A percentile compares a stretch with the other conserved stretches of the same genome.
phyloP scores from a whole-genome alignment of 2,113 vertebrate genomes.

The Xiphorhynchus elegans region DNA sequence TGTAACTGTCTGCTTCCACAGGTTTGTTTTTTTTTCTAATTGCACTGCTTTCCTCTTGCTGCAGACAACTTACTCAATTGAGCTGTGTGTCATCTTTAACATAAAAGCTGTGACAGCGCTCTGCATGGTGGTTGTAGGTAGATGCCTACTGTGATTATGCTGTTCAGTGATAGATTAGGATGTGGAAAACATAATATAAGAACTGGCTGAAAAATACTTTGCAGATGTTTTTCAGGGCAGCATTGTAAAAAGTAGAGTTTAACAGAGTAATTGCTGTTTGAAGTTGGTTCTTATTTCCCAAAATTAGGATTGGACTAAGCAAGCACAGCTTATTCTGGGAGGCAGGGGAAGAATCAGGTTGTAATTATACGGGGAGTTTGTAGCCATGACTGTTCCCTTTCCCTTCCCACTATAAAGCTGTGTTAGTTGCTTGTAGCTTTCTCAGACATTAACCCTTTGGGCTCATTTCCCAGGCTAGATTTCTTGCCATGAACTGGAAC shows the following conservation, averaged over 20 bases:
- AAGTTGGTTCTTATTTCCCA: neutral
- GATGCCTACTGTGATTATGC: neutral
- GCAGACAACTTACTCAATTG: neutral
- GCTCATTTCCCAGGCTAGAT: neutral
- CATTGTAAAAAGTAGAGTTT: neutral
- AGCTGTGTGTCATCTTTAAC: neutral
- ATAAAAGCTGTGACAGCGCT: neutral
- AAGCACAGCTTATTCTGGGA: neutral
- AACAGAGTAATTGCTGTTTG: neutral
- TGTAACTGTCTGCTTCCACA: neutral
- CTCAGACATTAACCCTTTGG: neutral
- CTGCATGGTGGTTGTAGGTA: neutral
- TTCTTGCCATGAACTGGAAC: neutral
- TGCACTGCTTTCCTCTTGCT: neutral
- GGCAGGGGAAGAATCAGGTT: neutral
- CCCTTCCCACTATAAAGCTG: neutral
- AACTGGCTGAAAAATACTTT: neutral
- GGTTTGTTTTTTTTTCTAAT: neutral
- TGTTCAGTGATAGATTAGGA: neutral
- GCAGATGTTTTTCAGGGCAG: neutral
- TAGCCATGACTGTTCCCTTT: neutral
- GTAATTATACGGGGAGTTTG: neutral
- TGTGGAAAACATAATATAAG: neutral
- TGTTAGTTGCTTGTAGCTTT: neutral
- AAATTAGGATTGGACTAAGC: neutral